Evolutionary conservation across 2,888 invertebrate genomes (phyloP).

Genomic region (Philonicus albiceps): DNA sequence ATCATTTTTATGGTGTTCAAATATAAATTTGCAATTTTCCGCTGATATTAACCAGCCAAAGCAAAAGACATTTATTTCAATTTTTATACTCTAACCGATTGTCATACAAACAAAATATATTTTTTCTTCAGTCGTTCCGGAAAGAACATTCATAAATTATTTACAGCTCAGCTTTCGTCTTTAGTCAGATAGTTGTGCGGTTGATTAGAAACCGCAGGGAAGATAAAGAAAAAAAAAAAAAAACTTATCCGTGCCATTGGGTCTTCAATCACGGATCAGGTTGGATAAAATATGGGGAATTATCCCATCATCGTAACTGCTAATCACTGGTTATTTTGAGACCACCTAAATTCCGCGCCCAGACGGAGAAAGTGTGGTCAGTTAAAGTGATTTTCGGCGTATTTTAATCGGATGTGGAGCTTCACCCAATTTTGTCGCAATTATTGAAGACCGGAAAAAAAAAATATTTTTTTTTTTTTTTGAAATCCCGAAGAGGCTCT

Average conservation of each 20-base stretch:
- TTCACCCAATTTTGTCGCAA: neutral
- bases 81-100: neutral
- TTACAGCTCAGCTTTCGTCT: neutral
- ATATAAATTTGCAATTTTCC: neutral
- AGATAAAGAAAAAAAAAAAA: neutral
- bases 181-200: neutral
- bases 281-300: neutral
- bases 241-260: neutral
- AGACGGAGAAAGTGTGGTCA: neutral
- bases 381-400: neutral
- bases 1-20: neutral
- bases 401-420: neutral
- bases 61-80: neutral
- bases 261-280: neutral
- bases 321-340: neutral
- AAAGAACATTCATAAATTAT: neutral
- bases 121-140: neutral
- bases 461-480: too few species aligned
- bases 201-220: neutral
- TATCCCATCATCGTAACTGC: neutral
- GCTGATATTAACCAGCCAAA: neutral
- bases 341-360: neutral
- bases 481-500: neutral
- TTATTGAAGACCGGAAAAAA: neutral
- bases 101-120: neutral